These are phyloP conservation scores for Brachionus sp. DNA, from an alignment of 1,140 invertebrate genomes.

Conservation along the genomic window DNA sequence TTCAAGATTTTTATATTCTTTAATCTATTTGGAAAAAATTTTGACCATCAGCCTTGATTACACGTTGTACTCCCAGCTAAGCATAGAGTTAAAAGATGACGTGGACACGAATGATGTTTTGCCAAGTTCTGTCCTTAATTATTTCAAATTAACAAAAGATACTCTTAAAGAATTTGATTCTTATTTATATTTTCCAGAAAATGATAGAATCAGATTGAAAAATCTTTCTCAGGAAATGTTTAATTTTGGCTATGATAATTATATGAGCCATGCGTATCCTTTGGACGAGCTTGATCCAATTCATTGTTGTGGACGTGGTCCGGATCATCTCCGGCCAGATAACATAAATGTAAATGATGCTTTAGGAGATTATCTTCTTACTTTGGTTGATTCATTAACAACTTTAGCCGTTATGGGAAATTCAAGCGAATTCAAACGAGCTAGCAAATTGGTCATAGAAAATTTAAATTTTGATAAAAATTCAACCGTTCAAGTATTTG, in stretches of 20 bases:
- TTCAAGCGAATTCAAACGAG: constrained; percentile 64
- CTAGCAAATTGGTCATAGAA: constrained; percentile 65
- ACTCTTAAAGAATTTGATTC: not conserved
- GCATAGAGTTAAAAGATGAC: not conserved
- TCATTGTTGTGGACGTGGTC: constrained; percentile 63
- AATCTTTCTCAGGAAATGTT: constrained; percentile 61
- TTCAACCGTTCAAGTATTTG: constrained; percentile 69
- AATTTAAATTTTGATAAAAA: constrained; percentile 67
- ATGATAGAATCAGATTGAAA: not conserved
- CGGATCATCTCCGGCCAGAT: constrained; percentile 67
- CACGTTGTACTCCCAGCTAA: constrained; percentile 2
- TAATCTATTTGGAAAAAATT: not conserved
- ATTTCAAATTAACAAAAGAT: constrained; percentile 13
- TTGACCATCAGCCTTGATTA: not conserved
- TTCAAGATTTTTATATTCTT: not conserved
- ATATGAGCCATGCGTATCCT: constrained; percentile 65
- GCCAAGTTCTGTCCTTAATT: not conserved
- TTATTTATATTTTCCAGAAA: constrained; percentile 18
- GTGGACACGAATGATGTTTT: not conserved
- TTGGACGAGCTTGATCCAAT: constrained; percentile 65
- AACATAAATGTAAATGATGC: constrained; percentile 69
- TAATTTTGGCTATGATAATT: constrained; percentile 63
- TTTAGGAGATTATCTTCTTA: constrained; percentile 66
- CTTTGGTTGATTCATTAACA: constrained; percentile 63
- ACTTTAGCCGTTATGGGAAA: constrained; percentile 64